A percentile compares a stretch with the other conserved stretches of the same genome.
Evolutionary conservation across 2,888 invertebrate species (phyloP).

Genomic region (Drosophila meridionalis): DNA sequence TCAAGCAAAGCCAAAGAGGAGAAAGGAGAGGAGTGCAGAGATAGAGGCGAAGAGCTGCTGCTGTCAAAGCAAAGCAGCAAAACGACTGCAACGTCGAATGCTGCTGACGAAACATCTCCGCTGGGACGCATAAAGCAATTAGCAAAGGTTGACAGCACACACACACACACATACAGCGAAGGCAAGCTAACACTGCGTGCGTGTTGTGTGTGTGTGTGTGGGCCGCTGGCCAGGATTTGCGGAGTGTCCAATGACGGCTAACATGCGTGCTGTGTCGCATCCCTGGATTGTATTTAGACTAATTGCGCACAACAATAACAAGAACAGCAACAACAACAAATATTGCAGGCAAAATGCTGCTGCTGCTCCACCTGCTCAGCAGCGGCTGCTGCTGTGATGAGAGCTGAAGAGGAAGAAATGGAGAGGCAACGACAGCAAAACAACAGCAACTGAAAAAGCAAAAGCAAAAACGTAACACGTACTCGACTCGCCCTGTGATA

Average conservation of each 20-base stretch:
- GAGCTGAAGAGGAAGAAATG: constrained; percentile 57
- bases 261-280: constrained; percentile 52
- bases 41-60: constrained; percentile 14
- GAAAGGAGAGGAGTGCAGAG: constrained; percentile 8
- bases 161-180: constrained; percentile 8
- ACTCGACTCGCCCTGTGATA: constrained; percentile 81
- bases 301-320: constrained; percentile 41
- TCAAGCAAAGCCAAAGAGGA: constrained; percentile 59
- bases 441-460: constrained; percentile 30
- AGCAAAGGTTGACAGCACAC: constrained; percentile 67
- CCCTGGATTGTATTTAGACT: constrained; percentile 69
- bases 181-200: not conserved
- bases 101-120: constrained; percentile 78
- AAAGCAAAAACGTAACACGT: constrained; percentile 48
- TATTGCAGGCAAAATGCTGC: constrained; percentile 18
- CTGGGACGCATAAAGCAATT: constrained; percentile 77
- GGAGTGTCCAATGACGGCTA: constrained; percentile 33
- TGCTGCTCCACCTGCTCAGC: constrained; percentile 14
- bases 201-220: not conserved
- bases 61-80: constrained; percentile 17
- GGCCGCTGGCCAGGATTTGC: constrained; percentile 42
- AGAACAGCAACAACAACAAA: constrained; percentile 9
- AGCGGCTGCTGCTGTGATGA: constrained; percentile 52
- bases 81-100: constrained; percentile 53
- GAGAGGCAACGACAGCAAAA: constrained; percentile 38